Base-by-base conservation (phyloP, 2,797 vertebrate genomes). In the Adrianichthys oophorus region DNA sequence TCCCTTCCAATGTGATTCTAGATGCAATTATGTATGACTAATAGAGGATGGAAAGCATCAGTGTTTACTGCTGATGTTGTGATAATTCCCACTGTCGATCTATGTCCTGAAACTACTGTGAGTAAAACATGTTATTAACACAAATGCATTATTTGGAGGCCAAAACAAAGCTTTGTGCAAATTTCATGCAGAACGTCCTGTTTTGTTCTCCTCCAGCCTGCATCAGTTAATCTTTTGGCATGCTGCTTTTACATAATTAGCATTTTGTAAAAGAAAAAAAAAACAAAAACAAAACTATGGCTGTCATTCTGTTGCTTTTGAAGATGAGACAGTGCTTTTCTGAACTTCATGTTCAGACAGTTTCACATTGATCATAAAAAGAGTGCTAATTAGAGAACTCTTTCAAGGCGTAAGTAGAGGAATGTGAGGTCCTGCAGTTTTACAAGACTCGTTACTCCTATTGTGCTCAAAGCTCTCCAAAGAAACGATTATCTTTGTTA, bases 341-440 rank as follows among this genome's bases (percentile, higher is more conserved):
- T 52, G 21, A 55, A 68, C 57, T 79, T 65, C 7, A 44, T 29
- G 7, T 60, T 50, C 40, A 40, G 71, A 45, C 64, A 52, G 63
- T 72, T 79, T 75, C 56, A 65, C 76, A 85, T 75, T 85, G 65
- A 84, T 86, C 78, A 74, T 73, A 65, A 75, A 72, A 74, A 58
- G 43, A 79, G 56, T 59, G 53, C 86, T 78, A 83, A 86, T 84
- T 78, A 87, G 55, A 79, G 61, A 41, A 72, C 72, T 52, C 70
- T 85, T 88, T 80, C 59, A 75, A 62, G 52, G 54, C 60, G 56
- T 65, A 70, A 74, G 76, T 76, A 65, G 77, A 68, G 74, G 68
- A 70, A 87, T 82, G 68, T 69, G 40, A 71, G 65, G 56, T 76
- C 69, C 59, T 71, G 80, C 62, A 83, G 68, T 83, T 83, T 80